Percentiles rank a stretch among this genome's conserved stretches.
Conservation (phyloP, 2,113 vertebrate genomes). For the Semicossyphus pulcher region DNA sequence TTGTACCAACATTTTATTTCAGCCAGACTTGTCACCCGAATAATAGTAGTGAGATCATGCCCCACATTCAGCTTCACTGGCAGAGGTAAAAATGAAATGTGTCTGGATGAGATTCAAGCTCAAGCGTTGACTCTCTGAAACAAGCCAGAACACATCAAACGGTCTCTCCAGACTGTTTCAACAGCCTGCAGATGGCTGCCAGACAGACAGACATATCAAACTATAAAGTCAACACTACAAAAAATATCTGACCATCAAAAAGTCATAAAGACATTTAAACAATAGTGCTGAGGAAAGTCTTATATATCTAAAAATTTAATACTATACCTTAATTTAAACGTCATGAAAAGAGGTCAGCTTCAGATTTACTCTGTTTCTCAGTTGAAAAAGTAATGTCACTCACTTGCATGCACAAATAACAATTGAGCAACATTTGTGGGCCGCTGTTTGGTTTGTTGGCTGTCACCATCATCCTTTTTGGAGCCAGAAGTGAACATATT, state of each 20-base stretch:
- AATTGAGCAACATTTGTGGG: no score
- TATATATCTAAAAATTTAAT: no score
- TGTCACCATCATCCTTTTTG: no score
- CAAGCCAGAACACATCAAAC: constrained; percentile 47
- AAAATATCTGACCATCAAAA: not conserved
- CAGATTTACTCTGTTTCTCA: no score
- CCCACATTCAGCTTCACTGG: not conserved
- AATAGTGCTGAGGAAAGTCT: not conserved
- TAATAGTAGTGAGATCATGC: not conserved
- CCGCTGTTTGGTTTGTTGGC: no score
- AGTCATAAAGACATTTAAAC: not conserved
- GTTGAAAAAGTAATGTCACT: no score
- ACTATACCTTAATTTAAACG: not conserved
- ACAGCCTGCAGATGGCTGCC: not conserved
- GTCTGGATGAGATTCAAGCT: constrained; percentile 14
- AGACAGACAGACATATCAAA: not conserved
- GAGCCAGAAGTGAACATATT: no score
- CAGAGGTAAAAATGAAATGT: constrained; percentile 14
- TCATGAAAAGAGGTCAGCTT: not conserved
- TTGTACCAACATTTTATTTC: not conserved
- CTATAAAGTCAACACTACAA: not conserved
- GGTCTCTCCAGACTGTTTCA: constrained; percentile 16
- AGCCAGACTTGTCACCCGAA: constrained; percentile 17
- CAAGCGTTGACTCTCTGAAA: constrained; percentile 12
- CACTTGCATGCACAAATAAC: no score